A percentile compares a stretch with the other conserved stretches of the same genome.
phyloP scores from a whole-genome alignment of 2,113 vertebrate species.

The Oreotrochilus melanogaster region DNA sequence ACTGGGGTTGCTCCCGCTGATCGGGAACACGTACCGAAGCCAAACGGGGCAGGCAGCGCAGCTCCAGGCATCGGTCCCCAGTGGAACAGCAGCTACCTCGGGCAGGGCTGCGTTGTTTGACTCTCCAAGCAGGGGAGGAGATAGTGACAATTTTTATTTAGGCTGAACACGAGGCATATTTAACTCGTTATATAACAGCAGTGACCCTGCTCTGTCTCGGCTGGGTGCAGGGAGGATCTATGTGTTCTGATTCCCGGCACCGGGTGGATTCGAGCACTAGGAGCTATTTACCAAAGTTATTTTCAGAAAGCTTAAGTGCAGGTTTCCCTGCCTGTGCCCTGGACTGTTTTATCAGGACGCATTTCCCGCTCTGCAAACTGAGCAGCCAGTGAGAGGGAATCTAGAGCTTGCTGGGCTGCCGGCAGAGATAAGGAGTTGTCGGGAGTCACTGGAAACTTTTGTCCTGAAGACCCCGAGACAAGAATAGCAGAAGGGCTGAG shows the following conservation, averaged over 20 bases:
- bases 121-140: slow-evolving; percentile 43
- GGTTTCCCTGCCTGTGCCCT: slow-evolving; percentile 47
- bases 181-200: slow-evolving; percentile 59
- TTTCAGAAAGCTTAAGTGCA: slow-evolving; percentile 52
- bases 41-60: neutral
- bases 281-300: slow-evolving; percentile 62
- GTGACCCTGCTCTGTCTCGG: slow-evolving; percentile 43
- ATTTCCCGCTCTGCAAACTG: neutral
- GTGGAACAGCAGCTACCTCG: neutral
- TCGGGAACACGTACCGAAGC: neutral
- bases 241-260: slow-evolving; percentile 1
- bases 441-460: slow-evolving; percentile 56
- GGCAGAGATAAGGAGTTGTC: slow-evolving; percentile 44
- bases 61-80: neutral
- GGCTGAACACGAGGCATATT: slow-evolving; percentile 42
- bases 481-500: slow-evolving; percentile 38
- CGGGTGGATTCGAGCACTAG: slow-evolving; percentile 27
- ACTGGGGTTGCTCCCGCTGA: neutral
- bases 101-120: slow-evolving; percentile 37
- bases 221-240: slow-evolving; percentile 4
- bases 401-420: neutral
- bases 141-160: slow-evolving; percentile 40
- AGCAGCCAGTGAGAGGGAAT: slow-evolving; percentile 35
- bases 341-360: slow-evolving; percentile 27
- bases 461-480: slow-evolving; percentile 45